Evolutionary conservation across 2,888 invertebrate genomes (phyloP), one percentile per base, ranked within the genome.

Genomic region (Drosophila putrida): DNA sequence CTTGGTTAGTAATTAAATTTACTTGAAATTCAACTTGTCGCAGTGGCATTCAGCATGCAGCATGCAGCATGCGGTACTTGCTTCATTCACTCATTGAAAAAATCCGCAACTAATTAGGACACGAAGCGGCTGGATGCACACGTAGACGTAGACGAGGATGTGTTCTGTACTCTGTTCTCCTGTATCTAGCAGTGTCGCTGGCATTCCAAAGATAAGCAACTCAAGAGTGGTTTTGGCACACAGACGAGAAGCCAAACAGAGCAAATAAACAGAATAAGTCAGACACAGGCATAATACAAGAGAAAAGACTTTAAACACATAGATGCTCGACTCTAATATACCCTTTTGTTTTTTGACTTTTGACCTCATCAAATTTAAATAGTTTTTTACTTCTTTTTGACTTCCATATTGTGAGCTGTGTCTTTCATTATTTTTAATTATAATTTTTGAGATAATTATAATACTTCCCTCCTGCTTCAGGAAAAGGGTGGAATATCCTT

Each of bases 81-180:
- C 60, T 38, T 61, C 64, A 65, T n/a, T n/a, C 36, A 71, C 80
- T 80, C 80, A 83, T 70, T 82, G 76, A 85, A 86, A 57, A 86
- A 83, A 80, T 80, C 80, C 87, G 72, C 87, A 84, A 84, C 87
- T 87, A 85, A 85, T 85, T 85, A 87, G 84, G 78, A 58, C 77
- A 76, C 69, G 57, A 65, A 47, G 57, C 35, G 39, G 49, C 71
- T 66, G 67, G 50, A 63, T 55, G 60, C 46, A 44, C 67, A 76
- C 59, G 67, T 41, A 57, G 15, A 47, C 54, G 46, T 28, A 53
- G 13, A 28, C 28, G 53, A 36, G 35, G 35, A 55, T 51, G 49
- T 66, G 44, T 27, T 36, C n/a, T 36, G 55, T 71, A 57, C 65
- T 36, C n/a, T 36, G 55, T 71, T 57, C 65, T 61, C 28, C 54